These are phyloP conservation scores for Leucosticte australis DNA, from an alignment of 2,113 vertebrate genomes.

Conservation along the genomic window DNA sequence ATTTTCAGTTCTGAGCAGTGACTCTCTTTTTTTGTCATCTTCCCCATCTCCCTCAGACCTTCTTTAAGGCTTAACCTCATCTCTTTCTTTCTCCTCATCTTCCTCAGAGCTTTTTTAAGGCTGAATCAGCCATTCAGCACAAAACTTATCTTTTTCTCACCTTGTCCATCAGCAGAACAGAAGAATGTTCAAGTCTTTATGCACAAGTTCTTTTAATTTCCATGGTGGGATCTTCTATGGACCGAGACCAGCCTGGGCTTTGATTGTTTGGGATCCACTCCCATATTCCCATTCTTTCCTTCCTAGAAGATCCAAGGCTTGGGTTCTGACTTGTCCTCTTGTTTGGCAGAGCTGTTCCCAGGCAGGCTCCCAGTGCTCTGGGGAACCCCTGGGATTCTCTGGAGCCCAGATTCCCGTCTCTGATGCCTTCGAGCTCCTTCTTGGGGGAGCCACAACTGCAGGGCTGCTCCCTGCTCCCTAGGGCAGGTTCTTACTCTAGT, in stretches of 20 bases:
- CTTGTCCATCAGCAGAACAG: neutral
- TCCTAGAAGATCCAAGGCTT: neutral
- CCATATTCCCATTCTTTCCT: neutral
- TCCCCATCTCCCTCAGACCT: neutral
- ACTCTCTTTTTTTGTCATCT: neutral
- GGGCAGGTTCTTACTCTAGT: slow-evolving; percentile 31
- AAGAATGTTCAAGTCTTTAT: neutral
- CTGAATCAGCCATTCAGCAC: neutral
- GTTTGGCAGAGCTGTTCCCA: neutral
- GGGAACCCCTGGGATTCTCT: neutral
- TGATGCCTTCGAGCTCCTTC: slow-evolving; percentile 49
- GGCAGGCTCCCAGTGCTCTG: slow-evolving; percentile 1
- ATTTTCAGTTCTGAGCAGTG: neutral
- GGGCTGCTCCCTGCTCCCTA: slow-evolving; percentile 17
- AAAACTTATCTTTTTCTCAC: neutral
- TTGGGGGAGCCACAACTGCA: neutral
- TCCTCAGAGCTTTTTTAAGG: neutral
- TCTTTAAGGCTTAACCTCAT: neutral
- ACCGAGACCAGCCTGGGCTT: neutral
- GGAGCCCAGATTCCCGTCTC: neutral
- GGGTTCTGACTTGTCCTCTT: neutral
- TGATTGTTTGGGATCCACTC: neutral
- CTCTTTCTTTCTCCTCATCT: neutral
- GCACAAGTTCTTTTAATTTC: neutral
- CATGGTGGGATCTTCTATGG: neutral